Conservation (phyloP, 1,140 invertebrate species). For the Thalassaphorura encarpata region DNA sequence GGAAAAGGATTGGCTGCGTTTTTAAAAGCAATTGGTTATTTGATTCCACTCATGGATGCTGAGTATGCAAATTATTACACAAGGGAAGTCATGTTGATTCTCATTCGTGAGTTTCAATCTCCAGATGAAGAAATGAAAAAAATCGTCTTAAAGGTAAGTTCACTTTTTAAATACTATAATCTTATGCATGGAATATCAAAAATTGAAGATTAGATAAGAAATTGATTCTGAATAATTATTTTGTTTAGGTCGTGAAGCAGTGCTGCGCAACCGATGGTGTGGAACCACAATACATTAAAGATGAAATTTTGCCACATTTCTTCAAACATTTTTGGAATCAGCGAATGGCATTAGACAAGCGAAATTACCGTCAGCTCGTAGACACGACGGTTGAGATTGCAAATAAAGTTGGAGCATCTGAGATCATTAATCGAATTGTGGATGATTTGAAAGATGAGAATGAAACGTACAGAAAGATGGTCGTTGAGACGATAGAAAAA, state of each 20-base stretch:
- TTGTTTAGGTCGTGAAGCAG: conserved; percentile 89
- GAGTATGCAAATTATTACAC: conserved; percentile 99
- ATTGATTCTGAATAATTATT: conserved; percentile 14
- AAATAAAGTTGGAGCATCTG: conserved; percentile 96
- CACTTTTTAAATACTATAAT: too few relatives aligned
- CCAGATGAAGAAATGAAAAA: conserved; percentile 99
- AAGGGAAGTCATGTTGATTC: conserved; percentile 98
- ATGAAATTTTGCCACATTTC: conserved; percentile 97
- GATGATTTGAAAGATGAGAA: conserved; percentile 99
- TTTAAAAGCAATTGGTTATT: conserved; percentile 97
- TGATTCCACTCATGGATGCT: conserved; percentile 99
- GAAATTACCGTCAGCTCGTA: conserved; percentile 95
- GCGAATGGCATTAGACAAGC: conserved; percentile 93
- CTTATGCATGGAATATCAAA: too few relatives aligned
- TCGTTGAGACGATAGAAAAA: conserved; percentile 99
- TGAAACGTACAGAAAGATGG: conserved; percentile 99
- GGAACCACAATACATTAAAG: conserved; percentile 97
- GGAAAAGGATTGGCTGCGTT: conserved; percentile 98
- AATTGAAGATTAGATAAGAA: too few relatives aligned
- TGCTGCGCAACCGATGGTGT: conserved; percentile 99
- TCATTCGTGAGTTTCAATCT: conserved; percentile 98
- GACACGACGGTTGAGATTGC: conserved; percentile 99
- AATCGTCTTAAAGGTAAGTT: conserved; percentile 86
- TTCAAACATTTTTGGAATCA: conserved; percentile 99
- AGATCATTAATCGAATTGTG: conserved; percentile 97